Evolutionary conservation across 1,140 invertebrate species (phyloP).

Genomic region (Heliothis virescens): DNA sequence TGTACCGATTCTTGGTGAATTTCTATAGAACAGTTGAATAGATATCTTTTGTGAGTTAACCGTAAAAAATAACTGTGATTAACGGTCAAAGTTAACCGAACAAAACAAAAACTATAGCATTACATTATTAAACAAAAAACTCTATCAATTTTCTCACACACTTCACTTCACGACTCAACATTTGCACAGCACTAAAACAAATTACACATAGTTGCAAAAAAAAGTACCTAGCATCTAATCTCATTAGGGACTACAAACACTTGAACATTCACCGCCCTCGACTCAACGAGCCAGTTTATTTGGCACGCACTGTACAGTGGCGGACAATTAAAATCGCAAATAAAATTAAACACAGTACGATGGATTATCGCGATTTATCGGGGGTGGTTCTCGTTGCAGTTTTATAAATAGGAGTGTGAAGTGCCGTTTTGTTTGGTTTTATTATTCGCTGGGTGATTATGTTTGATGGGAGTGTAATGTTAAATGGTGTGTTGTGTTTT

Average conservation of each 20-base stretch:
- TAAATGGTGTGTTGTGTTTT: slow-evolving; percentile 11
- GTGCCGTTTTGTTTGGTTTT: slow-evolving; percentile 15
- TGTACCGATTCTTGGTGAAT: no score
- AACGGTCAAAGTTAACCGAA: neutral
- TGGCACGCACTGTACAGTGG: slow-evolving; percentile 47
- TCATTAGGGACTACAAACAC: slow-evolving; percentile 53
- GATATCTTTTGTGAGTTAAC: neutral
- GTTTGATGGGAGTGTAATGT: slow-evolving; percentile 17
- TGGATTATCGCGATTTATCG: slow-evolving; percentile 49
- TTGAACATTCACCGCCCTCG: slow-evolving; percentile 41
- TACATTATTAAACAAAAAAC: neutral
- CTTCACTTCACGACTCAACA: neutral
- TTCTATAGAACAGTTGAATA: neutral
- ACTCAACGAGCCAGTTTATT: slow-evolving; percentile 52
- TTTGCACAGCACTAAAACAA: slow-evolving; percentile 31
- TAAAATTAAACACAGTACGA: slow-evolving; percentile 61
- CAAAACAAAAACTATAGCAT: neutral
- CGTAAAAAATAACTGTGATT: neutral
- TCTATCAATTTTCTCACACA: neutral
- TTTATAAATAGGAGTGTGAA: slow-evolving; percentile 24
- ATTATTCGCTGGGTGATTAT: slow-evolving; percentile 25
- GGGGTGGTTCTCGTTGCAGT: slow-evolving; percentile 41
- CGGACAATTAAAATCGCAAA: slow-evolving; percentile 63
- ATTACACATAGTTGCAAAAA: slow-evolving; percentile 39
- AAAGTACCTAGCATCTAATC: slow-evolving; percentile 42